Percentiles rank a stretch among this genome's conserved stretches.
These are phyloP conservation scores for Peromyscus aztecus DNA, from an alignment of 2,797 vertebrate genomes.

Conservation along the genomic window DNA sequence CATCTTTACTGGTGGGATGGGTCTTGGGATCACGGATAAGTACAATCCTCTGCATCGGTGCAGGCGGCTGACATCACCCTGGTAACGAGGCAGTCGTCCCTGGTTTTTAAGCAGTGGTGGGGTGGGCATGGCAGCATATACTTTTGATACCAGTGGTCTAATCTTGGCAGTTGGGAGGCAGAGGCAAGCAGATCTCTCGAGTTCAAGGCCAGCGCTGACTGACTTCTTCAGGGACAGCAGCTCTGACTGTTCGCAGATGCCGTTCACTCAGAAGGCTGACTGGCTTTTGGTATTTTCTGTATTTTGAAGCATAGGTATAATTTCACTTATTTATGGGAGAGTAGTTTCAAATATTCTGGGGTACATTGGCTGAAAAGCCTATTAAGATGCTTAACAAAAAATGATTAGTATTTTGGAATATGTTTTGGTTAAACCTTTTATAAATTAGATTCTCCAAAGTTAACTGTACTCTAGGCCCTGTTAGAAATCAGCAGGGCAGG, in stretches of 20 bases:
- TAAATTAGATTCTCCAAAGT: constrained; percentile 3
- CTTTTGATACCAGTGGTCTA: not conserved
- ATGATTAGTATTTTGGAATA: not conserved
- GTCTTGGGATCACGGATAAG: not conserved
- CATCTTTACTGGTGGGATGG: not conserved
- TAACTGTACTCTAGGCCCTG: not conserved
- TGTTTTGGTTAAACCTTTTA: constrained; percentile 50
- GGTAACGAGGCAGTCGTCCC: not conserved
- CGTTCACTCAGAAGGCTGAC: not conserved
- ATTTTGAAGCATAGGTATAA: constrained; percentile 16
- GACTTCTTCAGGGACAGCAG: not conserved
- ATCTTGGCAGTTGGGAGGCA: not conserved
- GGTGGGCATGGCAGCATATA: not conserved
- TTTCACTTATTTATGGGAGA: constrained; percentile 6
- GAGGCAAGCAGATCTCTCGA: not conserved
- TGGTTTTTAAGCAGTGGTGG: not conserved
- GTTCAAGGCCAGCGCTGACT: not conserved
- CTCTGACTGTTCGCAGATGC: not conserved
- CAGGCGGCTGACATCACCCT: not conserved
- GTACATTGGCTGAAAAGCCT: constrained; percentile 2
- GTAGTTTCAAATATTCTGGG: not conserved
- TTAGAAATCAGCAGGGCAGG: not conserved
- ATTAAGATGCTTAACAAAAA: constrained; percentile 37
- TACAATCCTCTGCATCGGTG: not conserved
- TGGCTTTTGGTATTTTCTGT: not conserved